A percentile compares a stretch with the other conserved stretches of the same genome.
Conservation (phyloP, 2,888 invertebrate species). For the Lasioglossum morio region DNA sequence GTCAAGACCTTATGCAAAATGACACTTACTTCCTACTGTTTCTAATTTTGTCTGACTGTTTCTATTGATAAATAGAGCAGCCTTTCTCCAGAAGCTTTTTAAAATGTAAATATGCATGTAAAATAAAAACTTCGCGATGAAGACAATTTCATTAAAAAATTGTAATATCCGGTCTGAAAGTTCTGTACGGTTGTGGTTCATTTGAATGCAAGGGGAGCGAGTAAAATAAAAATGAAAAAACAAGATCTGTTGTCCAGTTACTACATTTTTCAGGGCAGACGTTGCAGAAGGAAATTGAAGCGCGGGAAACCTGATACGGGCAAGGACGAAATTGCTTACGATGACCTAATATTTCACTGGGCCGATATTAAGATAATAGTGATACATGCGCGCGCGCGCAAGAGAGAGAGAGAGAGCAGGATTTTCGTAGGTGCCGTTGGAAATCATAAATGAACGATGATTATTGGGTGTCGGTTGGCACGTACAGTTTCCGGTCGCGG, state of each 20-base stretch:
- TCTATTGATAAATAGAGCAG: neutral
- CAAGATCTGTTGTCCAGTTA: neutral
- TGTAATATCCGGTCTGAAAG: neutral
- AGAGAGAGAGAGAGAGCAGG: neutral
- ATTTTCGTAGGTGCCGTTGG: slow-evolving; percentile 18
- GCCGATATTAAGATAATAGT: slow-evolving; percentile 1
- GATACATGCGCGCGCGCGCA: slow-evolving; percentile 4
- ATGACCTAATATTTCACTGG: neutral
- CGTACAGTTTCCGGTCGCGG: slow-evolving; percentile 26
- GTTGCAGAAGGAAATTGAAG: neutral
- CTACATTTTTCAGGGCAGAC: neutral
- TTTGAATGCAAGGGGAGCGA: neutral
- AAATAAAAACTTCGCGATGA: neutral
- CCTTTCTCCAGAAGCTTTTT: neutral
- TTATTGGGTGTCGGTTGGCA: slow-evolving; percentile 41
- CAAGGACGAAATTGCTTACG: neutral
- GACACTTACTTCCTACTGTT: neutral
- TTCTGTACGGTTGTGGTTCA: neutral
- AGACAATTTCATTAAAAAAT: neutral
- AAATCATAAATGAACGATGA: slow-evolving; percentile 22
- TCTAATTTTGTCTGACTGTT: neutral
- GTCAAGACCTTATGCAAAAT: neutral
- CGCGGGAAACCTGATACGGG: neutral
- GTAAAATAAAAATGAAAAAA: neutral
- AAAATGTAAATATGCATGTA: neutral